Base-by-base conservation (phyloP, 1,140 invertebrate genomes). In the Eueides isabella region DNA sequence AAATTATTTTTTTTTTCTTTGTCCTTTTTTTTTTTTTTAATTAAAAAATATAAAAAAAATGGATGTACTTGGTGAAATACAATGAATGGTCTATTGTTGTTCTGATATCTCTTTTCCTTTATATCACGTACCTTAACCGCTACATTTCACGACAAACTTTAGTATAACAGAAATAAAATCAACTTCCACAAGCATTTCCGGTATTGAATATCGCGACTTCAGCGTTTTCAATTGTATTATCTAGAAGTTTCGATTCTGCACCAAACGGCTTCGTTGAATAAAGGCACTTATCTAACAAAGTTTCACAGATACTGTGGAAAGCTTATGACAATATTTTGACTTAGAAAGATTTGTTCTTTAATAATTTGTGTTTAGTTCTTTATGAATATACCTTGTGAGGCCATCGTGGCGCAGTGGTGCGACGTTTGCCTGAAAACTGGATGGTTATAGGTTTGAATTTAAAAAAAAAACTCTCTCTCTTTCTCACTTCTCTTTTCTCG, bases 141-240 rank as follows among this genome's bases (percentile, higher is more conserved):
- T 63, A 63, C 29, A 63, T 63, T 63, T 63, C 61, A 63, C 61
- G 29, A 65, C 35, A 55, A 67, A 67, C 14, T 55, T 55, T 5
- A 28, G 9, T 31, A 30, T 61, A 68, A 33, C 67, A 61, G n/a
- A 38, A 63, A 63, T 41, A 70, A 70, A 70, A 70, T 62, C 68
- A 41, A 62, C 33, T 61, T 23, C 61, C 67, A 35, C 61, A 63
- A 62, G 9, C 12, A 12, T 35, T 6, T n/a, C 35, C 61, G 12
- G 31, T 41, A 70, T 61, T 62, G 68, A 63, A 70, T 70, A 70
- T 38, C 61, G 61, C 48, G 61, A 70, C 33, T 61, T 63, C 68
- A 69, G 55, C 55, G 33, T 33, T 41, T 70, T 41, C 68, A 62
- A 70, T 70, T 41, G 68, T 35, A 70, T 70, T 61, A 63, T 63